Evolutionary conservation across 2,888 invertebrate genomes (phyloP), one percentile per base, ranked within the genome.

Genomic region (Beris chalybata): DNA sequence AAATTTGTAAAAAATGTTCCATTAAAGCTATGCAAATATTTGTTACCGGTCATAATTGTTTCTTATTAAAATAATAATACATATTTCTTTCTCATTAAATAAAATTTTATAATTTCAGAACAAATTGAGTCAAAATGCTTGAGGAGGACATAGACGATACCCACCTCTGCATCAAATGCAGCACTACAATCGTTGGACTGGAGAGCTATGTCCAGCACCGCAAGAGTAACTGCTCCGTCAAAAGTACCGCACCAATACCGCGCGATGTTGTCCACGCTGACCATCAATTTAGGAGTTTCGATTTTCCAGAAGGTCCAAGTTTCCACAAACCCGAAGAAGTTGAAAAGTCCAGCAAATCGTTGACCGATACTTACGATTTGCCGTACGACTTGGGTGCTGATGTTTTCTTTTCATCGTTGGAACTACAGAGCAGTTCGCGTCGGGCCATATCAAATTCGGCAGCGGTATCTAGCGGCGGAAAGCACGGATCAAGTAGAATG

Each of bases 91-190:
- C 3, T 22, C 3, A 22, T 22, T 22, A 22, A 22, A 22, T 22
- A 22, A 2, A 22, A 22, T 22, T 22, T 22, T 22, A 22, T 22
- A 22, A 22, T 22, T 22, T 22, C 22, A 22, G 22, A 22, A 22
- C 22, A 22, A 22, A 22, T 22, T 22, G 22, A 22, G 22, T 22
- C 22, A 68, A 65, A 65, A 76, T 74, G 72, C 72, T 75, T 54
- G 73, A 84, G 67, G 87, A 88, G 69, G 89, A 89, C 66, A 89
- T 93, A 57, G 91, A 92, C 64, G 93, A 95, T 79, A 89, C 86
- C 4, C 95, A 96, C 76, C 86, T 92, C 70, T 96, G 95, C 80
- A 88, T 95, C 74, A 92, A 91, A 76, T 96, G 95, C 81, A 90
- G 91, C 73, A 77, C 84, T 15, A 93, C 94, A 4, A 89, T 95